Conservation (phyloP, 2,113 vertebrate species). For the Colaptes auratus region DNA sequence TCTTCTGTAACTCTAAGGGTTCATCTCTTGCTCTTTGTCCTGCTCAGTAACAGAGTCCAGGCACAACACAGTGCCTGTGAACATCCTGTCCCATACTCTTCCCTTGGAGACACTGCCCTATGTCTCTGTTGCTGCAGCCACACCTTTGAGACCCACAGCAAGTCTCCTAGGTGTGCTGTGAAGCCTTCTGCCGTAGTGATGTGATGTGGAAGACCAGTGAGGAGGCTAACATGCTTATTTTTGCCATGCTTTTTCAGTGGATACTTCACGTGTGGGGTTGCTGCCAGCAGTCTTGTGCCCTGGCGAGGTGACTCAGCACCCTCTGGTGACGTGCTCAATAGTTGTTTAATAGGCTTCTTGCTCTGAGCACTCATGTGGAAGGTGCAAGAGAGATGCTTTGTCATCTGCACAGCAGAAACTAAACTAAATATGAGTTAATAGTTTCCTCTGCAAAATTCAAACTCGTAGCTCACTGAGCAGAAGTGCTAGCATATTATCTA, state of each 20-base stretch:
- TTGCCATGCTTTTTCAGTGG: neutral
- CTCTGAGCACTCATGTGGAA: conserved; percentile 29
- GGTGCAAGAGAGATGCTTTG: neutral
- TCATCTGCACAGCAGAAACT: neutral
- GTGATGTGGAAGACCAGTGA: neutral
- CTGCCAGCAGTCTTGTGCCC: neutral
- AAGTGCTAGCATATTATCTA: neutral
- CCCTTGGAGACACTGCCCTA: neutral
- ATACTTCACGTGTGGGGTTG: neutral
- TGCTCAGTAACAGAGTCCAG: neutral
- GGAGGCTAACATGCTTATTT: neutral
- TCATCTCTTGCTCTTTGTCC: neutral
- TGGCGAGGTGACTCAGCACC: neutral
- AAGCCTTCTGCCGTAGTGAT: neutral
- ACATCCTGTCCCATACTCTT: neutral
- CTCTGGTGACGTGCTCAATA: neutral
- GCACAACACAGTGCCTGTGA: neutral
- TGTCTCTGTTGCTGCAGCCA: neutral
- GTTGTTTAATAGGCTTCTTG: neutral
- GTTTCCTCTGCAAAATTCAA: conserved; percentile 29
- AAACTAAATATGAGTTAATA: conserved; percentile 6
- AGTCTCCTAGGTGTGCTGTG: neutral
- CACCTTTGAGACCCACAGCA: neutral
- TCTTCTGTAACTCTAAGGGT: neutral
- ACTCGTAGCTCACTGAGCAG: neutral